These are phyloP conservation scores for Hydrolagus colliei DNA, from an alignment of 2,797 vertebrate genomes.

Conservation along the genomic window DNA sequence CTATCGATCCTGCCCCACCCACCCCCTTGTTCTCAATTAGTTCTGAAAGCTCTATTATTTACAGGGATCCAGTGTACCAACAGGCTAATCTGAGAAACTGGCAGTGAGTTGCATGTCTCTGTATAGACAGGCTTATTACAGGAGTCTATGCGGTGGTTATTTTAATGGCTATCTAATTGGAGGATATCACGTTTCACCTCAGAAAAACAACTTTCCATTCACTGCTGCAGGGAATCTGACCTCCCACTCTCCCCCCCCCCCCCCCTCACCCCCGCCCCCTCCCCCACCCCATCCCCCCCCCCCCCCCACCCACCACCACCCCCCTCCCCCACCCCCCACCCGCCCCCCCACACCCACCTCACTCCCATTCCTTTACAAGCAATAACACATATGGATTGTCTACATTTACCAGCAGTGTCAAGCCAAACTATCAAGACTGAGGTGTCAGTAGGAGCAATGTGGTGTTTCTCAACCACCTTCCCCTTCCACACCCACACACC, in stretches of 20 bases:
- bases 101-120: neutral
- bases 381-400: neutral
- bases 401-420: neutral
- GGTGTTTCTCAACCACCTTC: too few relatives aligned
- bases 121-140: neutral
- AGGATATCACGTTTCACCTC: neutral
- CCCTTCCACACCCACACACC: too few relatives aligned
- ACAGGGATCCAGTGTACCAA: neutral
- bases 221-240: neutral
- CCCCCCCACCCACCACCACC: too few relatives aligned
- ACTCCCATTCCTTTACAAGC: too few relatives aligned
- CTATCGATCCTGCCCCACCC: neutral
- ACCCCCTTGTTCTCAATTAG: neutral
- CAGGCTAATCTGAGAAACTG: neutral
- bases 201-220: conserved; percentile 8
- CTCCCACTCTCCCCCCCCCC: too few relatives aligned
- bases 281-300: too few relatives aligned
- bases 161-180: neutral
- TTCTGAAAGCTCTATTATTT: neutral
- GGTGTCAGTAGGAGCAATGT: too few relatives aligned
- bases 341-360: too few relatives aligned
- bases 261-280: too few relatives aligned
- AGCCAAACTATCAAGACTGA: too few relatives aligned
- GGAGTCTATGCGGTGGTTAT: neutral
- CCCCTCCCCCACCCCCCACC: too few relatives aligned